Evolutionary conservation across 2,113 vertebrate species (phyloP), one percentile per base, ranked within the genome.

Genomic region (Glaucidium brasilianum): DNA sequence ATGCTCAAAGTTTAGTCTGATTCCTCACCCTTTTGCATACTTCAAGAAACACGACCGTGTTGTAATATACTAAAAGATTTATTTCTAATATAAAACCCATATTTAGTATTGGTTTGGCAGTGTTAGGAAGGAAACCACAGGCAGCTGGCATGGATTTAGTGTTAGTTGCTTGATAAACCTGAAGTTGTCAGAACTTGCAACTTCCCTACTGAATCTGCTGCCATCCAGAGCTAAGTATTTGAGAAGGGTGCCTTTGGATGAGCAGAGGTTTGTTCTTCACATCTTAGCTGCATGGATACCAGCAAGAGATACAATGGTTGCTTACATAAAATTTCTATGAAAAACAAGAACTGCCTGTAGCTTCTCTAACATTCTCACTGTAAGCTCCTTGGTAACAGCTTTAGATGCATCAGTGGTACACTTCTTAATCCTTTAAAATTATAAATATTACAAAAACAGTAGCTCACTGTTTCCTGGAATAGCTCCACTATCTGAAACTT

Each of bases 141-240:
- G 87, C 80, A 91, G 94, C 92, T 95, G 93, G 91, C 91, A 93
- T 13, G 43, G 84, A 90, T 81, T 89, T 88, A 82, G 74, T 64
- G 76, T 87, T 56, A 94, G 87, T 43, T 94, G 84, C 85, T 90
- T 87, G 95, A 93, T 96, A 94, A 96, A 96, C 92, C 90, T 93
- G 80, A 64, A 84, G 55, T 6, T 91, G 73, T 74, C 77, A 94
- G 37, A 83, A 90, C 53, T 78, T 81, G 53, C 30, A 60, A 2
- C 23, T 68, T 93, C 52, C 86, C 74, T 85, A 47, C 62, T 94
- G 69, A 43, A 72, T 71, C 76, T 95, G 39, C 80, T 82, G 89
- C 87, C 49, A 81, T 72, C 60, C 90, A 49, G 76, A 77, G 41
- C 47, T 68, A 56, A 91, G 19, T 43, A 32, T 35, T 78, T 72